Conservation (phyloP, 64 coral and sea anemone species). For the Porites lutea region DNA sequence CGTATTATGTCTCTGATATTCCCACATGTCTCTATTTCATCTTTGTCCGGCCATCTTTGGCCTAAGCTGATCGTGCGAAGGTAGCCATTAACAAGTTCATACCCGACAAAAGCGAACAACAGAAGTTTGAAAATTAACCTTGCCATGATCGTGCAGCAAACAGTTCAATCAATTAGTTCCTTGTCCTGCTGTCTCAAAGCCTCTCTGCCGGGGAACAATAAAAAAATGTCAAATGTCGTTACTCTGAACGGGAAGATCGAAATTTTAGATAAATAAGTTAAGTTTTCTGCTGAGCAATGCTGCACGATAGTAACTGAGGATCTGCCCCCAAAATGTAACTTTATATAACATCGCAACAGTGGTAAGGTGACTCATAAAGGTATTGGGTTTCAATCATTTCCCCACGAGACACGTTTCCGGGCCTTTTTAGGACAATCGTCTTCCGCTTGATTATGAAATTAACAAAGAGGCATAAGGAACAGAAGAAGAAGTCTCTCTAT, state of each 20-base stretch:
- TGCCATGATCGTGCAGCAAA: background rate
- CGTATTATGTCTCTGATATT: slow-evolving; percentile 86
- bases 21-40: slow-evolving; percentile 75
- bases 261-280: background rate
- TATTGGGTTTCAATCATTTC: background rate
- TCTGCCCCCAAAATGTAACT: slow-evolving; percentile 33
- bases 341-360: slow-evolving; percentile 16
- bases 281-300: background rate
- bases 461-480: background rate
- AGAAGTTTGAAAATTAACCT: slow-evolving; percentile 11
- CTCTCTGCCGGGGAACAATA: background rate
- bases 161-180: background rate
- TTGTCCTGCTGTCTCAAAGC: background rate
- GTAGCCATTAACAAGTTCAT: background rate
- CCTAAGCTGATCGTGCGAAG: slow-evolving; percentile 2
- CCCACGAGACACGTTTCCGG: no score
- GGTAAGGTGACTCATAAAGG: background rate
- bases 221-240: background rate
- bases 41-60: slow-evolving; percentile 54
- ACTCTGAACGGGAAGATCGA: no score
- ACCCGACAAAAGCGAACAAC: background rate
- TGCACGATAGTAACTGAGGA: background rate
- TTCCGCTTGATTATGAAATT: background rate
- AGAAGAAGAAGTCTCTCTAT: background rate
- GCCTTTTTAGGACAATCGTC: background rate